Conservation (phyloP, 2,113 vertebrate species). For the Sebastes schlegelii region DNA sequence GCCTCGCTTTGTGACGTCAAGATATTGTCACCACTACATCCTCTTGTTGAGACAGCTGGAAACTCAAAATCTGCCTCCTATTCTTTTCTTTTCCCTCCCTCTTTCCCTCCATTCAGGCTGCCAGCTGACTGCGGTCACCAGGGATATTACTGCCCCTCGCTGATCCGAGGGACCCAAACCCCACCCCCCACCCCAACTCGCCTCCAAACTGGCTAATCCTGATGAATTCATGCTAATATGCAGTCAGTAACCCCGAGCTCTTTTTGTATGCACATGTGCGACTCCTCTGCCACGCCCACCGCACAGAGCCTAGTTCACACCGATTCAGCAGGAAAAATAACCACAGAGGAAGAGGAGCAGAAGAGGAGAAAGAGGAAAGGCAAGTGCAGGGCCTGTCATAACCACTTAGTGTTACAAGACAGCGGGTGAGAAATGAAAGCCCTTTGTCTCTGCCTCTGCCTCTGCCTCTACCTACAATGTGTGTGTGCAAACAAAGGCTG, state of each 20-base stretch:
- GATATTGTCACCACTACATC: constrained; percentile 54
- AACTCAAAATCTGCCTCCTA: constrained; percentile 66
- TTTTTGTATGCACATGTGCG: constrained; percentile 61
- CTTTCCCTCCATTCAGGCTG: constrained; percentile 58
- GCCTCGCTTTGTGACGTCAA: constrained; percentile 31
- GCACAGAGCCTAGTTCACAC: constrained; percentile 29
- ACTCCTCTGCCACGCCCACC: constrained; percentile 50
- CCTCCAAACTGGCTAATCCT: constrained; percentile 69
- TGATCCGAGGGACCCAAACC: constrained; percentile 38
- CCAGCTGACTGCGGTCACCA: constrained; percentile 84
- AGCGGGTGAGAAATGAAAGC: constrained; percentile 71
- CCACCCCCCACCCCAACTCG: constrained; percentile 34
- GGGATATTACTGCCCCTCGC: constrained; percentile 74
- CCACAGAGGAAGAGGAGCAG: constrained; percentile 47
- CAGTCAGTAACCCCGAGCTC: constrained; percentile 53
- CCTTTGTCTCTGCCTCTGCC: constrained; percentile 76
- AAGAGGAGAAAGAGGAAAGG: constrained; percentile 40
- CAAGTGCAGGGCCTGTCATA: constrained; percentile 68
- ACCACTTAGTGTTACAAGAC: constrained; percentile 71
- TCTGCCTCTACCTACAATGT: constrained; percentile 56
- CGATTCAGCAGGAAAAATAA: constrained; percentile 51
- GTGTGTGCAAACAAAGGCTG: constrained; percentile 63
- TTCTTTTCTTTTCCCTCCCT: constrained; percentile 66
- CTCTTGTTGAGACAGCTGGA: constrained; percentile 80
- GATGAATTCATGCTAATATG: constrained; percentile 81